These are phyloP conservation scores for Scomber scombrus DNA, from an alignment of 2,113 vertebrate species.

Conservation along the genomic window DNA sequence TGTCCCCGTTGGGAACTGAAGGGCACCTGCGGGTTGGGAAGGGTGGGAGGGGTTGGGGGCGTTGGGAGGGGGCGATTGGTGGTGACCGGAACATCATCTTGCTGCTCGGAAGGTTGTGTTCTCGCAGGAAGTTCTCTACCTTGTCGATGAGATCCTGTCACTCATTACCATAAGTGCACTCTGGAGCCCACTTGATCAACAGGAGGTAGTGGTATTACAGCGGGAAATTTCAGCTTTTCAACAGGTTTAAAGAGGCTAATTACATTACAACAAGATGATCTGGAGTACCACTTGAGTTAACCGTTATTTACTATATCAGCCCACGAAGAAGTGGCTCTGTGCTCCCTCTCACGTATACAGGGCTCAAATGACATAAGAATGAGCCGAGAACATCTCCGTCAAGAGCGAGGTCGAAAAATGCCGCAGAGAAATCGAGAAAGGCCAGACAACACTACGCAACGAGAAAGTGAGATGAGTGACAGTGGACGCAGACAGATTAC, in stretches of 20 bases:
- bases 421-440: neutral
- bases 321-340: neutral
- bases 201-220: neutral
- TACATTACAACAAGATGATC: neutral
- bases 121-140: neutral
- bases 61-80: too few species aligned
- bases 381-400: neutral
- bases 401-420: neutral
- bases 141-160: constrained; percentile 5
- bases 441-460: neutral
- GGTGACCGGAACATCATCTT: neutral
- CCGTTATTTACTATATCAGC: neutral
- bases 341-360: neutral
- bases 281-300: neutral
- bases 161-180: neutral
- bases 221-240: neutral
- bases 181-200: constrained; percentile 6
- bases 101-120: constrained; percentile 14
- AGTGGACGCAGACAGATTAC: constrained; percentile 35
- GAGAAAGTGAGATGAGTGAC: constrained; percentile 18
- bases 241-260: neutral
- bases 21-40: neutral
- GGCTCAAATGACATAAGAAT: neutral
- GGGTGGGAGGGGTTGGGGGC: neutral
- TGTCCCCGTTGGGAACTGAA: constrained; percentile 43